phyloP scores from a whole-genome alignment of 2,888 invertebrate genomes.

The Lasioglossum malachurum region DNA sequence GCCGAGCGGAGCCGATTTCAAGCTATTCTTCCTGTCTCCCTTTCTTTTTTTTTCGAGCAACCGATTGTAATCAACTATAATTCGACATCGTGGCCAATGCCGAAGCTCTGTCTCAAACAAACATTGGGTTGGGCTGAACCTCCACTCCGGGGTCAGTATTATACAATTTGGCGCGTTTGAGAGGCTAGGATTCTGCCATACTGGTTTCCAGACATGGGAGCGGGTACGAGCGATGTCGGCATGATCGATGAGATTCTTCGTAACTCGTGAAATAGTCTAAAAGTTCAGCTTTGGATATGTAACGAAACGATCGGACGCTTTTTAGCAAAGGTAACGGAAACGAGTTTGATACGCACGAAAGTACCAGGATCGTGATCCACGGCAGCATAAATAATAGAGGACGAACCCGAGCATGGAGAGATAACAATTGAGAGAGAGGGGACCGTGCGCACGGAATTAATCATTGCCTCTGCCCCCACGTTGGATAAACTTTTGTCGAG shows the following conservation, averaged over 20 bases:
- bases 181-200: no score
- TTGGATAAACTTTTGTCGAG: constrained; percentile 58
- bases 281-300: no score
- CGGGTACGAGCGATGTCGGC: neutral
- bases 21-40: neutral
- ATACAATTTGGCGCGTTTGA: no score
- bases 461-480: constrained; percentile 50
- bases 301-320: no score
- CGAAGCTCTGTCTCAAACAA: neutral
- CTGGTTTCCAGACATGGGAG: no score
- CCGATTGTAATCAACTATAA: constrained; percentile 65
- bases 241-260: no score
- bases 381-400: neutral
- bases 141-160: no score
- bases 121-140: neutral
- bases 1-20: neutral
- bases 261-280: no score
- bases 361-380: neutral
- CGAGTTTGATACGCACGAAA: no score
- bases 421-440: neutral
- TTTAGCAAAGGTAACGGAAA: no score
- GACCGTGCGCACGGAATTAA: constrained; percentile 47
- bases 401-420: neutral
- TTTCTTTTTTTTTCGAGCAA: constrained; percentile 8
- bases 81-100: constrained; percentile 56